Evolutionary conservation across 2,113 vertebrate genomes (phyloP).

Genomic region (Perognathus longimembris): DNA sequence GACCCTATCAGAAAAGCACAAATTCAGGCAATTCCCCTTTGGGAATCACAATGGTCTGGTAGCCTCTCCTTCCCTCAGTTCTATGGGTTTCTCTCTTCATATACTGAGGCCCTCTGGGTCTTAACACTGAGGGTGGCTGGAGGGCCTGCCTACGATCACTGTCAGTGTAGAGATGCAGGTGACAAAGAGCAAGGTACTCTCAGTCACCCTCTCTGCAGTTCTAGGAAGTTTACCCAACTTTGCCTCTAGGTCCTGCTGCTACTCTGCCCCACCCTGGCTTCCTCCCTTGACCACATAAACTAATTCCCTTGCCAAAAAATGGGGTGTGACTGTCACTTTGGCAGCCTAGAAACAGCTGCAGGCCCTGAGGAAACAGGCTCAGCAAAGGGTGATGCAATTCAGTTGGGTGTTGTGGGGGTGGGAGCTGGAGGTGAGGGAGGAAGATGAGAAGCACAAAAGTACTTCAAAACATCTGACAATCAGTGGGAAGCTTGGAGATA

Average conservation of each 20-base stretch:
- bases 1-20: rapidly evolving
- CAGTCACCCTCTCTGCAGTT: neutral
- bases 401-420: neutral
- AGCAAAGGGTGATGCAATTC: conserved; percentile 4
- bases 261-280: neutral
- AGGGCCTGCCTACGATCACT: neutral
- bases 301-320: conserved; percentile 25
- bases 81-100: neutral
- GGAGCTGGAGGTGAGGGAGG: neutral
- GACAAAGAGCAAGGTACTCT: neutral
- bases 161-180: neutral
- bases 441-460: neutral
- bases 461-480: neutral
- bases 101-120: neutral
- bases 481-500: neutral
- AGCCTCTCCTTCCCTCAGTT: neutral
- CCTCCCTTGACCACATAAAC: conserved; percentile 33
- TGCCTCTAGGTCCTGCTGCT: neutral
- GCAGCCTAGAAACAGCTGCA: conserved; percentile 40
- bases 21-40: neutral
- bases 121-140: conserved; percentile 7
- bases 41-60: too few species aligned
- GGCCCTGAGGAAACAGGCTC: conserved; percentile 59
- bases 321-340: conserved; percentile 46
- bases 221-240: neutral